Evolutionary conservation across 2,797 vertebrate species (phyloP).

Genomic region (Allobates femoralis): DNA sequence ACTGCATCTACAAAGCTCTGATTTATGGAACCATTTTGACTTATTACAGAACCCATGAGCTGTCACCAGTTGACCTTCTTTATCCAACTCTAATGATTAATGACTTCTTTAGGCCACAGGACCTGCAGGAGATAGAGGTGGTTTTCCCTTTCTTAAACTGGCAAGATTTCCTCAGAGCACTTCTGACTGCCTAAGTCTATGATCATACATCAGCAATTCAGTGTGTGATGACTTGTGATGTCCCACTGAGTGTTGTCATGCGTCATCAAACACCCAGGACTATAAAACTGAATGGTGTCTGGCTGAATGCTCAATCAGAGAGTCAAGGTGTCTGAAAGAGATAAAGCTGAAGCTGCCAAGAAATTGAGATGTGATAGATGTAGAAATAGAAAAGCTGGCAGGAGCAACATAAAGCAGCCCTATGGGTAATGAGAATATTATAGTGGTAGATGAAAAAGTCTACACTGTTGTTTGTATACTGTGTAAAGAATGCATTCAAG

Average conservation of each 20-base stretch:
- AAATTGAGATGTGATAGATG: slow-evolving; percentile 27
- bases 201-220: slow-evolving; percentile 39
- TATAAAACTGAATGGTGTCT: slow-evolving; percentile 26
- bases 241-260: slow-evolving; percentile 35
- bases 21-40: neutral
- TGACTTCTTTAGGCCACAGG: slow-evolving; percentile 15
- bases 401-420: neutral
- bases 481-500: neutral
- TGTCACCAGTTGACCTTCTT: slow-evolving; percentile 17
- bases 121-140: neutral
- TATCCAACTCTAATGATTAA: neutral
- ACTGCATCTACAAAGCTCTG: neutral
- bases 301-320: slow-evolving; percentile 20
- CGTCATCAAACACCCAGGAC: slow-evolving; percentile 46
- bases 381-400: neutral
- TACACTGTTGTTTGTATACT: neutral
- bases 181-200: slow-evolving; percentile 27
- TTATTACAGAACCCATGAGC: neutral
- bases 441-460: no score
- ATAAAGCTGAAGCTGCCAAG: slow-evolving; percentile 15
- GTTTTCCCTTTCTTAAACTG: slow-evolving; percentile 4
- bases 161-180: slow-evolving; percentile 5
- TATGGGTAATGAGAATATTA: neutral
- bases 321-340: slow-evolving; percentile 27
- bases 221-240: slow-evolving; percentile 41